Percentiles rank a stretch among this genome's conserved stretches.
phyloP scores from a whole-genome alignment of 2,113 vertebrate genomes.

The Odobenus rosmarus region DNA sequence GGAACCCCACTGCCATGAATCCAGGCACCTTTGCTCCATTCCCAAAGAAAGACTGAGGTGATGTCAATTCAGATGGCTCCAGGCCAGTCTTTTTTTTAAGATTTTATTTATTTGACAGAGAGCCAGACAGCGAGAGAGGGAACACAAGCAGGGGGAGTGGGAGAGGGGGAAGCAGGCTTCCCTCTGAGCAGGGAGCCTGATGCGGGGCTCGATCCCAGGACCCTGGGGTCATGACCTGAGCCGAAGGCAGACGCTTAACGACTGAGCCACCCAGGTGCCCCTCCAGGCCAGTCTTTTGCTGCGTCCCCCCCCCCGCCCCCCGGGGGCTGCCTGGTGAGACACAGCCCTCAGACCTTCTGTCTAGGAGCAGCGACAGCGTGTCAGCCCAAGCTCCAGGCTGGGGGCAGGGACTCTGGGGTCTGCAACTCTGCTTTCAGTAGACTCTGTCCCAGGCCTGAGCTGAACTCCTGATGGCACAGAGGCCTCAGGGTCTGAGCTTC shows the following conservation, averaged over 20 bases:
- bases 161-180: too few relatives aligned
- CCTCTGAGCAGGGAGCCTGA: too few relatives aligned
- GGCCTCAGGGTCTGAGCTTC: background rate
- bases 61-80: background rate
- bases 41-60: background rate
- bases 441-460: background rate
- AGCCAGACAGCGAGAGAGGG: too few relatives aligned
- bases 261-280: too few relatives aligned
- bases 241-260: too few relatives aligned
- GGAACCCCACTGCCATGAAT: background rate
- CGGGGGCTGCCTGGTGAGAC: background rate
- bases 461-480: background rate
- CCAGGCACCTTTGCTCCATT: background rate
- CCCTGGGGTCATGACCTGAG: too few relatives aligned
- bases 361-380: background rate
- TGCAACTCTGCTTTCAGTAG: background rate
- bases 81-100: too few relatives aligned
- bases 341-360: background rate
- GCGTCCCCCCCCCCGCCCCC: too few relatives aligned
- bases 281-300: background rate
- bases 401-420: background rate
- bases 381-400: background rate
- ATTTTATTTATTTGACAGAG: too few relatives aligned
- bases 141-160: too few relatives aligned
- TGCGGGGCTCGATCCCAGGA: too few relatives aligned